Base-by-base conservation (phyloP, 2,797 vertebrate genomes). In the Halcyon leucocephala region DNA sequence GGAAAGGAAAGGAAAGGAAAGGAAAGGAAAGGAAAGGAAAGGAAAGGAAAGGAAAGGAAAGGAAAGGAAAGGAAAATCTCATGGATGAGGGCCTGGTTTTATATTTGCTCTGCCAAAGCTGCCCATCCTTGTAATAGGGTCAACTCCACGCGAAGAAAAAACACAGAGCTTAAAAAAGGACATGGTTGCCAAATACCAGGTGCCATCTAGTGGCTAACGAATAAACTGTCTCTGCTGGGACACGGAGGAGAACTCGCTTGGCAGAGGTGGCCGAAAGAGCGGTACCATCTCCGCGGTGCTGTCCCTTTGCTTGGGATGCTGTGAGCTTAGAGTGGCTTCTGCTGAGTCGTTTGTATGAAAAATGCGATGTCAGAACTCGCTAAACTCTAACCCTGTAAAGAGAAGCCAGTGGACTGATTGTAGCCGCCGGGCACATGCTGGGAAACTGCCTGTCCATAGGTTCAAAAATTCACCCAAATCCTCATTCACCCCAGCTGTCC, bases 161-260 rank as follows among this genome's bases (percentile, higher is more conserved):
- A 31, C 9, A 16, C 52, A 29, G 20, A 85, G 8, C 35, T 44
- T 2, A 6, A 42, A 46, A 7, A 13, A 15, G 44, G 48, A 66
- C 51, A 24, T 17, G 2, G 96, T 97, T 96, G 91, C 92, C 98
- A 94, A 96, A 78, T 64, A 82, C 82, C 72, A 96, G 93, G 92
- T 96, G 97, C 98, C 98, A 98, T 98, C 98, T 97, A 96, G 98
- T 42, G 98, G 98, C 16, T 11, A 57, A 3, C 2, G 19, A 28
- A 10, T 4, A 79, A 82, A 96, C 35, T 95, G 95, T 10, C 49
- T 7, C 70, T 54, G 39, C 52, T 42, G 57, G 55, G 28, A 1
- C 66, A 2, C 4, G 17, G 12, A 14, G 13, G 9, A 39, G 44
- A 3, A 1, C 11, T 2, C 0, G 24, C 35, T 15, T 54, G 52